Evolutionary conservation across 2,888 invertebrate species (phyloP), one percentile per base, ranked within the genome.

Genomic region (Apeira syringaria): DNA sequence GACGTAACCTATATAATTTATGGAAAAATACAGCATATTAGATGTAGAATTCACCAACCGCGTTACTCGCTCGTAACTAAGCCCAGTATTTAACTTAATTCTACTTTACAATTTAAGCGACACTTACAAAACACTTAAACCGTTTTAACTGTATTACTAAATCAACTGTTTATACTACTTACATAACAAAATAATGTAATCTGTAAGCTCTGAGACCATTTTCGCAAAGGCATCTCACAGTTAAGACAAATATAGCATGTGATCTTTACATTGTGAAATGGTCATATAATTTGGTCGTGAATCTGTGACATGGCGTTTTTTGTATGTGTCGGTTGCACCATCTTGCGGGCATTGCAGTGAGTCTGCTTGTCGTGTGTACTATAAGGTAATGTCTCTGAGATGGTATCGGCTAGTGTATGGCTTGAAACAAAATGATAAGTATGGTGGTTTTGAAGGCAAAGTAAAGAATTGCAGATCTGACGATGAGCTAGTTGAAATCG

Each of bases 191-290:
- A 27, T 30, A 11, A 43, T 28, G 43, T 29, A 43, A 43, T 42
- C 42, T 32, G 36, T 26, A 26, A n/a, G n/a, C 15, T 42, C 42
- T 32, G 42, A 20, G 36, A 27, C 20, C 31, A 15, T 43, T 43
- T 32, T 42, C 41, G 36, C 36, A 31, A 34, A 41, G 28, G 17
- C 37, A 29, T 37, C 43, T 27, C 36, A 6, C 18, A 28, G 10
- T 15, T 27, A 33, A 26, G 30, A 11, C 31, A 32, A 37, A 43
- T 31, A 43, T 44, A 44, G 36, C 18, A 44, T 37, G 37, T 24
- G 29, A 44, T 44, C 38, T 39, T 43, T 28, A 24, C 34, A 7
- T 39, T 45, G 30, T 35, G 39, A 45, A 39, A 45, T 45, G 26
- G 20, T 24, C 26, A 5, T 25, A 38, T 44, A n/a, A n/a, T n/a